Evolutionary conservation across 2,113 vertebrate genomes (phyloP).

Genomic region (Pyxicephalus adspersus): DNA sequence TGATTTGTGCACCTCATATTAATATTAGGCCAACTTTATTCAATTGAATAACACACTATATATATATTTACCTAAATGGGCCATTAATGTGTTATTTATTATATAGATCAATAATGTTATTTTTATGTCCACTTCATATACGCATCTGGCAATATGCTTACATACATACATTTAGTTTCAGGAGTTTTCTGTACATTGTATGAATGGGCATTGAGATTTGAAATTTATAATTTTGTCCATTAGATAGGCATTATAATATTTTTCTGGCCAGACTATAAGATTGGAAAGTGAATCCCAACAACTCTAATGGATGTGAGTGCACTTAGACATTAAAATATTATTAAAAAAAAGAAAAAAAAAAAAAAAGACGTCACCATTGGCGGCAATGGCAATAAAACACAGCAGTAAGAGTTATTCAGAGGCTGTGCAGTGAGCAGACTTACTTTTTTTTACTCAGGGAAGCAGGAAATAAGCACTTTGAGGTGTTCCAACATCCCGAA

Average conservation of each 20-base stretch:
- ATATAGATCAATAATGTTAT: no score
- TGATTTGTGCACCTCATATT: no score
- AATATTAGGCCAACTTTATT: no score
- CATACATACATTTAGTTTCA: no score
- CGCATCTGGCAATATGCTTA: no score
- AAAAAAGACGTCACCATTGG: neutral
- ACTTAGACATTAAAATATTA: neutral
- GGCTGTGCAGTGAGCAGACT: neutral
- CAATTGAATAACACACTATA: no score
- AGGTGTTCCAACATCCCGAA: neutral
- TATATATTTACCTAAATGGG: no score
- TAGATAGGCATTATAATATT: neutral
- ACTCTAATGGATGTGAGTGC: neutral
- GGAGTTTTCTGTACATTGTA: no score
- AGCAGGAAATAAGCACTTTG: conserved; percentile 47
- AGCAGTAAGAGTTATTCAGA: neutral
- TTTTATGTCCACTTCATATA: no score
- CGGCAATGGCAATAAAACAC: conserved; percentile 22
- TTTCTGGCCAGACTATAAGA: neutral
- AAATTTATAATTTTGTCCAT: neutral
- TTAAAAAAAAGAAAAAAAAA: neutral
- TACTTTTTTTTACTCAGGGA: conserved; percentile 48
- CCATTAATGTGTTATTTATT: no score
- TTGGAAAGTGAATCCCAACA: neutral
- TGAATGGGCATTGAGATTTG: neutral